These are phyloP conservation scores for Montifringilla adamsi DNA, from an alignment of 2,113 vertebrate genomes.

Conservation along the genomic window DNA sequence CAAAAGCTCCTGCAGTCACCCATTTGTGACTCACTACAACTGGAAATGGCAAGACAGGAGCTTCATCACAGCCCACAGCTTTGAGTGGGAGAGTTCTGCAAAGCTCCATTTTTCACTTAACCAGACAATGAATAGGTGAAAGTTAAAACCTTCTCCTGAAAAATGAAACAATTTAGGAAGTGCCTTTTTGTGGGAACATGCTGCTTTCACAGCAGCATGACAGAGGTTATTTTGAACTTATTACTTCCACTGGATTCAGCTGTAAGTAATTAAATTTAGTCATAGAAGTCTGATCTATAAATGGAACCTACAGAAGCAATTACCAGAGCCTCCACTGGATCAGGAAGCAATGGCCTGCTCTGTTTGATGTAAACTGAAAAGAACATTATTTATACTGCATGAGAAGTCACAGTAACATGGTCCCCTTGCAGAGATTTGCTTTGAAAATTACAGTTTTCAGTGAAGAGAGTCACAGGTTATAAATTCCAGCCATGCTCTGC, in stretches of 20 bases:
- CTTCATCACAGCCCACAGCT: background rate
- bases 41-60: background rate
- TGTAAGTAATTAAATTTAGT: conserved; percentile 73
- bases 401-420: conserved; percentile 27
- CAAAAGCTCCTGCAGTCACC: background rate
- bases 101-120: background rate
- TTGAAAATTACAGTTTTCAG: conserved; percentile 38
- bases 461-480: background rate
- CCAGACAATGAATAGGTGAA: background rate
- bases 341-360: conserved; percentile 66
- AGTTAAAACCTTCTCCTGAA: background rate
- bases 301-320: conserved; percentile 81
- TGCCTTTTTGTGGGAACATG: background rate
- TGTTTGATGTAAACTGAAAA: conserved; percentile 71
- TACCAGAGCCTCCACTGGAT: conserved; percentile 71
- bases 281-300: conserved; percentile 74
- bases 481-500: background rate
- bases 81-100: background rate
- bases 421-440: conserved; percentile 15
- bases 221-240: conserved; percentile 57
- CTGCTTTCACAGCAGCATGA: conserved; percentile 18
- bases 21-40: background rate
- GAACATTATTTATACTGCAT: conserved; percentile 61
- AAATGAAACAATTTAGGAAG: conserved; percentile 34
- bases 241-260: conserved; percentile 62